Base-by-base conservation (phyloP, 1,140 invertebrate species). In the Radopholus similis region DNA sequence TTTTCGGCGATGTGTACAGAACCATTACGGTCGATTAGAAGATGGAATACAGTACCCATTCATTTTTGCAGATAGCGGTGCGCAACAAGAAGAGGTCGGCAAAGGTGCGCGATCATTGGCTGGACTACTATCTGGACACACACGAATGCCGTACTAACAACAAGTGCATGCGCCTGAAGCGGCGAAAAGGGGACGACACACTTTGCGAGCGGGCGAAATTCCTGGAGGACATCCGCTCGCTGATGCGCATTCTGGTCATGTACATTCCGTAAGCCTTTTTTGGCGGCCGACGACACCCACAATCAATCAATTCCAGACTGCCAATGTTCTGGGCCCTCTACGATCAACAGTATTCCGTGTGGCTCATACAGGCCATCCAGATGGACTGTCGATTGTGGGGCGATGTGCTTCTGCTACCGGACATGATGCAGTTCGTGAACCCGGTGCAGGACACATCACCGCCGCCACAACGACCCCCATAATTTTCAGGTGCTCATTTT, bases 391-490 rank as follows among this genome's bases (percentile, higher is more conserved):
- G 69, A 37, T 49, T 80, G 32, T 78, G 68, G 57, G 60, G 67
- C 32, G 65, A 56, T 34, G 59, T 74, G 40, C 57, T 71, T 38
- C 53, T 95, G 6, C 88, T 91, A 68, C 90, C 92, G 0, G 92
- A 95, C 83, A 92, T 94, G 82, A 89, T 94, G 87, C 90, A 91
- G 85, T 89, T 82, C 1, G 77, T 80, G 11, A 80, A 80, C 63
- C 75, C 78, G 13, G 65, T 62, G 35, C 6, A 5, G 4, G 44
- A 6, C 8, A 6, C 57, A 26, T 56, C 54, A 56, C 18, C 18
- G 18, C 13, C 13, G 21, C 35, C 1, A 55, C 28, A 55, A 30
- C 26, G 26, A 11, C 26, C 54, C 34, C 54, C 18, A 18, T 47
- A 21, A 13, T 4, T 30, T 47, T n/a, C 32, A 62, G 59, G 34